Conservation (phyloP, 1,140 invertebrate genomes). For the Papilio helenus region DNA sequence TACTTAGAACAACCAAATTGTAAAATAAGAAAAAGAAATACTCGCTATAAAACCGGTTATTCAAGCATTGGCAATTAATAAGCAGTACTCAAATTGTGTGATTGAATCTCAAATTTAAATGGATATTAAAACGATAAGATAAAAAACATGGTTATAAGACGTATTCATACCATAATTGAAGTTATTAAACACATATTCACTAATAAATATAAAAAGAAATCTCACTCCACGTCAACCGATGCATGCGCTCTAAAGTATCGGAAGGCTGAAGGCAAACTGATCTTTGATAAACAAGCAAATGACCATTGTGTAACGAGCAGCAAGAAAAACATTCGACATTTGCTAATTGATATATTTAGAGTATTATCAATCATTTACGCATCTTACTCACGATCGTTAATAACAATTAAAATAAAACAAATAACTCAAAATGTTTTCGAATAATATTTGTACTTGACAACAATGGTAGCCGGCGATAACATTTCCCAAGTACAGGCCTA, state of each 20-base stretch:
- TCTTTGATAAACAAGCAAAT: conserved; percentile 32
- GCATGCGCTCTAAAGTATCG: background rate
- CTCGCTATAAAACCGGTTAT: background rate
- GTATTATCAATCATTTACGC: background rate
- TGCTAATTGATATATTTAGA: conserved; percentile 23
- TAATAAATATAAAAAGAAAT: background rate
- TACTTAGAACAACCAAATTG: background rate
- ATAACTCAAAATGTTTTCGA: background rate
- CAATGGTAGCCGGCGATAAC: background rate
- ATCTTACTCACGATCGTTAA: conserved; percentile 1
- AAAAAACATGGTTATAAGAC: background rate
- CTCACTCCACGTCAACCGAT: background rate
- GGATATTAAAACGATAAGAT: background rate
- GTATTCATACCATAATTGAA: background rate
- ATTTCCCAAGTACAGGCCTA: background rate
- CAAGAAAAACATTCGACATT: conserved; percentile 32
- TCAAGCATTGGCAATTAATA: background rate
- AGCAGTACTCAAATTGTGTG: background rate
- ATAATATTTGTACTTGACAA: background rate
- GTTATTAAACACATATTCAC: background rate
- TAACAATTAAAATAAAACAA: background rate
- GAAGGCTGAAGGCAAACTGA: conserved; percentile 25
- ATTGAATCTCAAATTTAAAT: background rate
- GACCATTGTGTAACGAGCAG: conserved; percentile 30
- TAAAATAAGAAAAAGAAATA: background rate